Evolutionary conservation across 2,113 vertebrate genomes (phyloP).

Genomic region (Chamaea fasciata): DNA sequence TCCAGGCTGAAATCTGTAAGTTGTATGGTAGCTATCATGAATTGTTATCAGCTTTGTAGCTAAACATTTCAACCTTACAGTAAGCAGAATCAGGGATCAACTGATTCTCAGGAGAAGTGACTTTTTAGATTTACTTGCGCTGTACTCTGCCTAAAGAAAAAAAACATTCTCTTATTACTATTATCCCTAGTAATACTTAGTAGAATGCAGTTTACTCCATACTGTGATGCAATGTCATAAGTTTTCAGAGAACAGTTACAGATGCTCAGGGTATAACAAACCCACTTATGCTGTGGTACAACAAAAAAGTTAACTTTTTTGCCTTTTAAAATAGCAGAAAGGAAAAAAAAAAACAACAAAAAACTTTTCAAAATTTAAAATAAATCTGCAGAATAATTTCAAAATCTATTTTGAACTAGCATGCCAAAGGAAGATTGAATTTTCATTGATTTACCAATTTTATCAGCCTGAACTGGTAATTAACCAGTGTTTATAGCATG

Average conservation of each 20-base stretch:
- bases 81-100: neutral
- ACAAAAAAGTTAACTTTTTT: neutral
- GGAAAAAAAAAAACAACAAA: neutral
- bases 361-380: neutral
- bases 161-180: neutral
- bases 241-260: neutral
- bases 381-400: neutral
- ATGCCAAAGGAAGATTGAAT: neutral
- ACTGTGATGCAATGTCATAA: neutral
- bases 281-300: no score
- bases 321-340: neutral
- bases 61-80: neutral
- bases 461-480: neutral
- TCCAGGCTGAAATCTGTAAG: neutral
- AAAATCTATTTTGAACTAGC: neutral
- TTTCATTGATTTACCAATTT: neutral
- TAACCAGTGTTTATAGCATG: neutral
- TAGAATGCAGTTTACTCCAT: neutral
- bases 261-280: neutral
- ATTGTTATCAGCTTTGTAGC: neutral
- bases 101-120: neutral
- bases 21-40: neutral
- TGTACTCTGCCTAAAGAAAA: neutral
- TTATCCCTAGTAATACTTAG: neutral
- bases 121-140: neutral